Conservation (phyloP, 2,888 invertebrate species). For the Sicus ferrugineus region DNA sequence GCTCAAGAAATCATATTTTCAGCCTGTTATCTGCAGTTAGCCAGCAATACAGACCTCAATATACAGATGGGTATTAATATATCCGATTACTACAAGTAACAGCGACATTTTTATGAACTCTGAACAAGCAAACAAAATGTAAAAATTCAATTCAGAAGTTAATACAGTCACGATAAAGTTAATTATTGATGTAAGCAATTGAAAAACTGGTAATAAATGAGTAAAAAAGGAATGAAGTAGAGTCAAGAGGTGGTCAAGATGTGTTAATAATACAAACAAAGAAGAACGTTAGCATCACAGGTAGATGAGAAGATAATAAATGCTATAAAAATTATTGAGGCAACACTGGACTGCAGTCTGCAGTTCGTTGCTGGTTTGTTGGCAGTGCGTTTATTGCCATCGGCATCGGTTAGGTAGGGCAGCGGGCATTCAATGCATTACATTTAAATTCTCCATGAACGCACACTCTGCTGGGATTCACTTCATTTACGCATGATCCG, state of each 20-base stretch:
- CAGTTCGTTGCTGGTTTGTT: background rate
- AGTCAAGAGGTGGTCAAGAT: background rate
- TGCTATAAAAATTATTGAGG: conserved; percentile 23
- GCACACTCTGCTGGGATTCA: conserved; percentile 10
- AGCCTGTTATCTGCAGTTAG: too few relatives aligned
- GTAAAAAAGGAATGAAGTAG: background rate
- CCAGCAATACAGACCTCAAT: too few relatives aligned
- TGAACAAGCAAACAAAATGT: conserved; percentile 8
- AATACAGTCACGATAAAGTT: conserved; percentile 10
- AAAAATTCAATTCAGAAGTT: conserved; percentile 11
- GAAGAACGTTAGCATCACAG: conserved; percentile 7
- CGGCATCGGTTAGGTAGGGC: background rate
- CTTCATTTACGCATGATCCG: background rate
- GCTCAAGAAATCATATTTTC: too few relatives aligned
- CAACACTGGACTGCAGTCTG: background rate
- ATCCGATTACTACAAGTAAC: background rate
- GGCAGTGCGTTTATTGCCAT: background rate
- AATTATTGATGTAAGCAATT: conserved; percentile 16
- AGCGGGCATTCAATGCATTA: conserved; percentile 2
- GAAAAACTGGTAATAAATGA: background rate
- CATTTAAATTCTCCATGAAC: conserved; percentile 11
- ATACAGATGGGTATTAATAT: background rate
- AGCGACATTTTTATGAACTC: conserved; percentile 24
- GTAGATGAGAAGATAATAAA: background rate
- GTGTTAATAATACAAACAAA: conserved; percentile 22